Conservation (phyloP, 2,888 invertebrate species). For the Drosophila austrosaltans region DNA sequence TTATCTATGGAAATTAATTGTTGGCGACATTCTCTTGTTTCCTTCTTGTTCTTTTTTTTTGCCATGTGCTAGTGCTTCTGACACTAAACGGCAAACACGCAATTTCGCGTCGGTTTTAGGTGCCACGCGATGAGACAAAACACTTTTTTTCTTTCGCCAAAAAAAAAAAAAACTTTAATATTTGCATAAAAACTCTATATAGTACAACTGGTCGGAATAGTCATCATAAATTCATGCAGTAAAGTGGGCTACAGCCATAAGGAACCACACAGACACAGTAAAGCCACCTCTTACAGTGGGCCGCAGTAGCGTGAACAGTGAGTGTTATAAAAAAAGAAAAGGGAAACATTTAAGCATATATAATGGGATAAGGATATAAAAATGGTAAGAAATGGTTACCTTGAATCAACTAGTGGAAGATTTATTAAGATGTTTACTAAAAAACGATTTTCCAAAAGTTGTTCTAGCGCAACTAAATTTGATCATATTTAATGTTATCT, state of each 20-base stretch:
- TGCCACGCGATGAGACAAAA: slow-evolving; percentile 6
- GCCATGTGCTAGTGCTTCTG: not conserved
- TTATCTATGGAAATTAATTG: slow-evolving; percentile 69
- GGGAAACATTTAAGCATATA: too few relatives aligned
- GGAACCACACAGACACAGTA: not conserved
- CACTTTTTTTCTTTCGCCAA: not conserved
- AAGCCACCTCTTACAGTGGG: not conserved
- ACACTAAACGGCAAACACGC: slow-evolving; percentile 15
- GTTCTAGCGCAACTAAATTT: too few relatives aligned
- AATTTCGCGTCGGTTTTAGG: slow-evolving; percentile 16
- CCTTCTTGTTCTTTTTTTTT: slow-evolving; percentile 16
- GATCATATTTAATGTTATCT: too few relatives aligned
- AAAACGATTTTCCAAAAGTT: too few relatives aligned
- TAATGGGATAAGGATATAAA: too few relatives aligned
- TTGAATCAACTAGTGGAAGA: too few relatives aligned
- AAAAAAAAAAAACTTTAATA: not conserved
- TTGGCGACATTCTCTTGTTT: slow-evolving; percentile 48
- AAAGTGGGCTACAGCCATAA: slow-evolving; percentile 6
- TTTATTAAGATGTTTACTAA: too few relatives aligned
- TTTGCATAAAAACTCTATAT: slow-evolving; percentile 13
- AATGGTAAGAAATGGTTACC: too few relatives aligned
- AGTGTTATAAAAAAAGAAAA: too few relatives aligned
- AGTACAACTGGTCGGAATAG: not conserved
- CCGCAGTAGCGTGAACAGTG: not conserved
- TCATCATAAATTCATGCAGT: slow-evolving; percentile 5